phyloP scores from a whole-genome alignment of 2,888 invertebrate species.

The Drosophila anomalata region DNA sequence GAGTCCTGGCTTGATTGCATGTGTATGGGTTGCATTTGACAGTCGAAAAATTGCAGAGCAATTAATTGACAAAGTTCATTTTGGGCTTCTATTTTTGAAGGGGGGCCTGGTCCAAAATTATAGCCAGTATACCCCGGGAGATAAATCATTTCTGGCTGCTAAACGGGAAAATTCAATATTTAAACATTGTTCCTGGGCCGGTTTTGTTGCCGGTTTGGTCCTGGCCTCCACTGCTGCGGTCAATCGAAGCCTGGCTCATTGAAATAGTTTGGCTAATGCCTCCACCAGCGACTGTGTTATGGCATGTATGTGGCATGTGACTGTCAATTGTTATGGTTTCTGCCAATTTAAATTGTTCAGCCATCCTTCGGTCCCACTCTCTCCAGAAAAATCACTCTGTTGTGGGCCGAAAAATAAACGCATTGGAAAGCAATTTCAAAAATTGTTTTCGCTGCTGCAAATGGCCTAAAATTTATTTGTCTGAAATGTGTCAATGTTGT shows the following conservation, averaged over 20 bases:
- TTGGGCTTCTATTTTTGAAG: slow-evolving; percentile 52
- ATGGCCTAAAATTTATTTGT: slow-evolving; percentile 18
- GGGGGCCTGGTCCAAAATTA: neutral
- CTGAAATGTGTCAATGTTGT: slow-evolving; percentile 42
- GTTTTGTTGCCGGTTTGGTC: slow-evolving; percentile 18
- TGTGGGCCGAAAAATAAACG: slow-evolving; percentile 14
- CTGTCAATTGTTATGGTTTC: slow-evolving; percentile 69
- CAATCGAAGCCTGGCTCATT: slow-evolving; percentile 56
- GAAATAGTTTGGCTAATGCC: slow-evolving; percentile 38
- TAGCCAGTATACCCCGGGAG: slow-evolving; percentile 3
- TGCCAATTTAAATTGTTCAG: slow-evolving; percentile 54
- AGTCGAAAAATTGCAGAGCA: slow-evolving; percentile 60
- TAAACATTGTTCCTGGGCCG: slow-evolving; percentile 52
- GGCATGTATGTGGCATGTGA: slow-evolving; percentile 72
- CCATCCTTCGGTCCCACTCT: neutral
- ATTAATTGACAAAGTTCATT: slow-evolving; percentile 79
- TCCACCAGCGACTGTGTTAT: slow-evolving; percentile 33
- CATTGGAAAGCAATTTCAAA: slow-evolving; percentile 33
- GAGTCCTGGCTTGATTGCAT: slow-evolving; percentile 3
- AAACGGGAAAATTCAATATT: slow-evolving; percentile 66
- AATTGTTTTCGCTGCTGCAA: slow-evolving; percentile 27
- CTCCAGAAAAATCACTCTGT: neutral
- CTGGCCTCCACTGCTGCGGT: slow-evolving; percentile 62
- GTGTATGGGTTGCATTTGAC: slow-evolving; percentile 48
- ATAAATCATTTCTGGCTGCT: slow-evolving; percentile 49